phyloP scores from a whole-genome alignment of 2,113 vertebrate genomes.

The Phalacrocorax carbo region DNA sequence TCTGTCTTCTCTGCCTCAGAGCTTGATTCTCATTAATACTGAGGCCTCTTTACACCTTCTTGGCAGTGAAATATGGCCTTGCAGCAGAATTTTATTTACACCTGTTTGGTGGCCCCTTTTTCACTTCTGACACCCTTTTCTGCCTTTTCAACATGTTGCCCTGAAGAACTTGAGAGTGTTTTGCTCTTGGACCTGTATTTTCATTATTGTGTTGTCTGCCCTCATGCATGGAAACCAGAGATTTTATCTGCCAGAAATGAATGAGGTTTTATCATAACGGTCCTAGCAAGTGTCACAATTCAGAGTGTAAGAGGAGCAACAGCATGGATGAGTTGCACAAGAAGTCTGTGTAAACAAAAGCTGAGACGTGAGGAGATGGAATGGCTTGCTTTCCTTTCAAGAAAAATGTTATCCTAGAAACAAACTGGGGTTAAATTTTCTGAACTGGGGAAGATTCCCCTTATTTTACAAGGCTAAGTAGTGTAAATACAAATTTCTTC shows the following conservation, averaged over 20 bases:
- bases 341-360: background rate
- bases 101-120: background rate
- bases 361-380: background rate
- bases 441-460: background rate
- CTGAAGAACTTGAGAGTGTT: background rate
- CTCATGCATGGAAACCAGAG: conserved; percentile 4
- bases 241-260: conserved; percentile 12
- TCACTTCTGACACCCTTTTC: background rate
- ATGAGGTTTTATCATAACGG: background rate
- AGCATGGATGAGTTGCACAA: background rate
- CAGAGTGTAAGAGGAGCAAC: background rate
- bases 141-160: background rate
- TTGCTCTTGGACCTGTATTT: background rate
- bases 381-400: background rate
- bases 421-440: background rate
- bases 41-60: conserved; percentile 10
- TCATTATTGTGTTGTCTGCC: background rate
- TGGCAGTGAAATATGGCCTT: background rate
- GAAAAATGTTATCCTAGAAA: background rate
- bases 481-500: background rate
- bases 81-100: background rate
- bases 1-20: background rate
- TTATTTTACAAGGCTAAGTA: background rate
- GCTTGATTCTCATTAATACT: background rate
- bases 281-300: conserved; percentile 42